Base-by-base conservation (phyloP, 2,113 vertebrate species). In the Dinomys branickii region DNA sequence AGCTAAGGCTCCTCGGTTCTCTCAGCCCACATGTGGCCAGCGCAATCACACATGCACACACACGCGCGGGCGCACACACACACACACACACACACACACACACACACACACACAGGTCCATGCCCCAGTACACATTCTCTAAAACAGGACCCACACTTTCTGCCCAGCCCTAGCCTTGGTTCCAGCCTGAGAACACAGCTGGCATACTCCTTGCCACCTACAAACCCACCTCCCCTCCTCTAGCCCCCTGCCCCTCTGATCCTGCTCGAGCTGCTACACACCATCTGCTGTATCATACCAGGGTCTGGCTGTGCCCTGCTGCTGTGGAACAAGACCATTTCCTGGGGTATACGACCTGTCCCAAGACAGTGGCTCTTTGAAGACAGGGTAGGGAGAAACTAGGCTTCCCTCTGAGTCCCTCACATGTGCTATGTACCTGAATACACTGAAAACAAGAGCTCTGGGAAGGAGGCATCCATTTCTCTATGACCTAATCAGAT, bases 381-480 rank as follows among this genome's bases (percentile, higher is more conserved):
- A 65, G 52, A 77, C 38, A 89, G 19, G 47, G 16, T 1, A 61
- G 22, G 73, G 4, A 96, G 83, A 88, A 91, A n/a, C 17, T 14
- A 41, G 69, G n/a, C n/a, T 95, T 85, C 95, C 65, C 58, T 88
- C 63, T 61, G 82, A 26, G 17, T 44, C 9, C 33, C 56, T 24
- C 4, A 38, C 61, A n/a, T 80, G n/a, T 19, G 24, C n/a, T 73
- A 19, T 12, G 14, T 14, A 13, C 80, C 82, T 83, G 20, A 54
- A 65, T 67, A 92, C 11, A 47, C 54, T 90, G 12, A 63, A 73
- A 94, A 47, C 47, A 82, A 85, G 16, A 90, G 82, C 30, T 58
- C 58, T 58, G 82, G 65, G 24, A 82, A 44, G 83, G 6, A 59
- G 19, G 30, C 35, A 50, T 50, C 13, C 8, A 8, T 7, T 38